Base-by-base conservation (phyloP, 2,797 vertebrate species). In the Chelon auratus region DNA sequence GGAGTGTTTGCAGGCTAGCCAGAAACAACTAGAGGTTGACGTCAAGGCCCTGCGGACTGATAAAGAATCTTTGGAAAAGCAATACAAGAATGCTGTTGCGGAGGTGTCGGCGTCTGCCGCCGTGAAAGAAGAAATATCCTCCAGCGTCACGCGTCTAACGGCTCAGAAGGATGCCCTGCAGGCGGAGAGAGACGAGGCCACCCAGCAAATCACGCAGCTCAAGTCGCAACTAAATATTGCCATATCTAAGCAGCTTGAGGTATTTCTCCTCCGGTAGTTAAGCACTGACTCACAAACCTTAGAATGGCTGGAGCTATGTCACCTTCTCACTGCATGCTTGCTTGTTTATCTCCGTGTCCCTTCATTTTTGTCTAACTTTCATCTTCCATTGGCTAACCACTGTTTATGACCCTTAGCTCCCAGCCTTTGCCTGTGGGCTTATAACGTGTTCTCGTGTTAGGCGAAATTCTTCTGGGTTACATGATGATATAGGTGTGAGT, bases 191-290 rank as follows among this genome's bases (percentile, higher is more conserved):
- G 95, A 95, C 62, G 91, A 92, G 87, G 93, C 95, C 78, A 68
- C 78, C 77, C 90, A 94, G 89, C 95, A 93, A 92, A 83, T 96
- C 90, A 94, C 88, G 78, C 94, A 95, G 91, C 93, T 93, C 75
- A 89, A 96, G 89, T 90, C 85, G 77, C 95, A 96, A 80, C 97
- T 96, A 80, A 94, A 94, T 82, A 92, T 94, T 86, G 94, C 94
- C 75, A 92, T 97, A 94, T 95, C 93, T 79, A 93, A 96, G 89
- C 95, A 96, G 90, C 91, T 89, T 75, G 95, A 96, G 95, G 95
- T 96, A 95, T 92, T 89, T 78, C 50, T 87, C 80, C 54, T 81
- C 77, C 84, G 87, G 93, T 96, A 95, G 95, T 88, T 33, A 77
- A 83, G 73, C 82, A 88, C 81, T 80, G 84, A 81, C 85, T 93